Evolutionary conservation across 2,888 invertebrate species (phyloP).

Genomic region (Melanostoma mellinum): DNA sequence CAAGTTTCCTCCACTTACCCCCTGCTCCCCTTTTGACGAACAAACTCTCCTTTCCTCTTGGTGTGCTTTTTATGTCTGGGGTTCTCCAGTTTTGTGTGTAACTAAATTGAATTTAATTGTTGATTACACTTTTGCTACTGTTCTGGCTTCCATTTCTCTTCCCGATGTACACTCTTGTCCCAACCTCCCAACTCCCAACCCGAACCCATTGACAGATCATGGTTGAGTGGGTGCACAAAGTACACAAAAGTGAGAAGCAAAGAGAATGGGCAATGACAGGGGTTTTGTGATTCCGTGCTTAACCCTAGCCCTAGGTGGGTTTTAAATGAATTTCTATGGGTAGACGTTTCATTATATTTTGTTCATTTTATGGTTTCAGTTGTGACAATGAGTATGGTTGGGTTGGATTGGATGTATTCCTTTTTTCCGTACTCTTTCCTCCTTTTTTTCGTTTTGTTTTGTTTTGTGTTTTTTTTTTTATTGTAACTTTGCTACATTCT

Average conservation of each 20-base stretch:
- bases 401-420: constrained; percentile 1
- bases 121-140: constrained; percentile 73
- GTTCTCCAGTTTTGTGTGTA: constrained; percentile 72
- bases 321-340: constrained; percentile 71
- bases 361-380: constrained; percentile 71
- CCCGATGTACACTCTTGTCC: constrained; percentile 18
- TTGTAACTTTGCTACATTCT: background rate
- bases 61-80: constrained; percentile 57
- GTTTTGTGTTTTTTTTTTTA: constrained; percentile 4
- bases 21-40: background rate
- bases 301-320: constrained; percentile 65
- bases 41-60: background rate
- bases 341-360: constrained; percentile 72
- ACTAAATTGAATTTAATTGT: constrained; percentile 73
- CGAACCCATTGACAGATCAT: constrained; percentile 58
- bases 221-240: constrained; percentile 56
- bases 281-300: constrained; percentile 56
- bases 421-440: background rate
- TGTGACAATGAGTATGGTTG: constrained; percentile 60
- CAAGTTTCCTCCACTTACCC: background rate
- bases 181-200: background rate
- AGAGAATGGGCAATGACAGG: constrained; percentile 38
- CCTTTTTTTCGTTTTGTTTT: background rate
- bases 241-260: background rate
- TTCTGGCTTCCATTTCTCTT: constrained; percentile 33